These are phyloP conservation scores for Cygnus buccinator DNA, from an alignment of 2,113 vertebrate genomes.

Conservation along the genomic window DNA sequence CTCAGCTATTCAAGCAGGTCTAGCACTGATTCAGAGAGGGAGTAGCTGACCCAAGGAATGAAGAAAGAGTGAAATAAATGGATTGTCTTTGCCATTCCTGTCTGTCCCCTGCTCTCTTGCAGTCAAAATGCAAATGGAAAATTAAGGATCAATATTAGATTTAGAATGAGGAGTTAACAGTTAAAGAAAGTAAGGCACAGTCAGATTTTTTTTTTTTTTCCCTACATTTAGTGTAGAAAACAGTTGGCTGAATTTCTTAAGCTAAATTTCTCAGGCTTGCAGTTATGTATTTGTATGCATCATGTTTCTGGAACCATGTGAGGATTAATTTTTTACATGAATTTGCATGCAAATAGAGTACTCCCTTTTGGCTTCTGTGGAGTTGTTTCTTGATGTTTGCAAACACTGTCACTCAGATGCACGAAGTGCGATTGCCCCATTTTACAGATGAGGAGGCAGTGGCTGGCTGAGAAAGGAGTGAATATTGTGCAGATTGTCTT, in stretches of 20 bases:
- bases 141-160: constrained; percentile 44
- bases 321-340: constrained; percentile 65
- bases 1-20: constrained; percentile 76
- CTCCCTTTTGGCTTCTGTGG: constrained; percentile 44
- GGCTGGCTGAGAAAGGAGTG: constrained; percentile 30
- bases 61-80: constrained; percentile 49
- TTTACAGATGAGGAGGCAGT: constrained; percentile 56
- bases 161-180: constrained; percentile 41
- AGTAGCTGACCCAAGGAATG: constrained; percentile 65
- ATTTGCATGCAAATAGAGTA: constrained; percentile 63
- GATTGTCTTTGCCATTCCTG: constrained; percentile 46
- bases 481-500: neutral
- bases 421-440: constrained; percentile 8
- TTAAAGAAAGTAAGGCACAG: neutral
- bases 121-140: constrained; percentile 55
- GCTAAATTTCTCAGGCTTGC: constrained; percentile 40
- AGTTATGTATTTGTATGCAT: constrained; percentile 49
- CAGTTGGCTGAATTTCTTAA: constrained; percentile 11
- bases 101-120: constrained; percentile 65
- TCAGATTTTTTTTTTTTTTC: neutral
- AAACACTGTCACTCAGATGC: constrained; percentile 44
- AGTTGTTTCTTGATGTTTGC: constrained; percentile 37
- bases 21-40: constrained; percentile 73
- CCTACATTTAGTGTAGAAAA: neutral
- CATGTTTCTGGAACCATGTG: constrained; percentile 55